These are phyloP conservation scores for Pygmarrhopalites habei DNA, from an alignment of 1,140 invertebrate genomes.

Conservation along the genomic window DNA sequence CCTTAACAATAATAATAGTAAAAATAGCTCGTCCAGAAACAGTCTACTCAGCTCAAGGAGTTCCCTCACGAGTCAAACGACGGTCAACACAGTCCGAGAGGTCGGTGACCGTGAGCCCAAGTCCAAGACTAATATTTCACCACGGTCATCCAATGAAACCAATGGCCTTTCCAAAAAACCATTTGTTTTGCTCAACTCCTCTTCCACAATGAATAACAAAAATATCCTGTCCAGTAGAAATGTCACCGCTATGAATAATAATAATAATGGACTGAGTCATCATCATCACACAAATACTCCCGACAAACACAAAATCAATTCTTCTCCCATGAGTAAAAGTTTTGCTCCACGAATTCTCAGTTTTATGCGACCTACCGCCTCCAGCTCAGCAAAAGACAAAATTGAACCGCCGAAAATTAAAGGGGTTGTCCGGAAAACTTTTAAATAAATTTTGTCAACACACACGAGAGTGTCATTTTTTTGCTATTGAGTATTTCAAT, in stretches of 20 bases:
- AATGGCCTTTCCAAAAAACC: too few relatives aligned
- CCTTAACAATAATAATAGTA: conserved; percentile 43
- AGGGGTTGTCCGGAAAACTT: conserved; percentile 15
- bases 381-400: conserved; percentile 54
- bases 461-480: too few relatives aligned
- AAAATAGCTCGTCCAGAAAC: conserved; percentile 53
- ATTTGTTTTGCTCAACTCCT: background rate
- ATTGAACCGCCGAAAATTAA: conserved; percentile 27
- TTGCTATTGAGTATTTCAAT: too few relatives aligned
- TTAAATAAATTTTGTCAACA: too few relatives aligned
- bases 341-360: conserved; percentile 46
- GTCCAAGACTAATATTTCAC: conserved; percentile 36
- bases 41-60: conserved; percentile 71
- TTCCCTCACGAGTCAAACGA: conserved; percentile 70
- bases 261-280: background rate
- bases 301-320: too few relatives aligned
- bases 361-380: conserved; percentile 57
- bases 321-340: background rate
- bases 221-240: conserved; percentile 7
- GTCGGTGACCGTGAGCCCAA: conserved; percentile 45
- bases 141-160: conserved; percentile 1
- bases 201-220: background rate
- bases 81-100: conserved; percentile 67
- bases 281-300: background rate
- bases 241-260: too few relatives aligned